A percentile compares a stretch with the other conserved stretches of the same genome.
These are phyloP conservation scores for Apodemia hepburni DNA, from an alignment of 2,888 invertebrate species.

Conservation along the genomic window DNA sequence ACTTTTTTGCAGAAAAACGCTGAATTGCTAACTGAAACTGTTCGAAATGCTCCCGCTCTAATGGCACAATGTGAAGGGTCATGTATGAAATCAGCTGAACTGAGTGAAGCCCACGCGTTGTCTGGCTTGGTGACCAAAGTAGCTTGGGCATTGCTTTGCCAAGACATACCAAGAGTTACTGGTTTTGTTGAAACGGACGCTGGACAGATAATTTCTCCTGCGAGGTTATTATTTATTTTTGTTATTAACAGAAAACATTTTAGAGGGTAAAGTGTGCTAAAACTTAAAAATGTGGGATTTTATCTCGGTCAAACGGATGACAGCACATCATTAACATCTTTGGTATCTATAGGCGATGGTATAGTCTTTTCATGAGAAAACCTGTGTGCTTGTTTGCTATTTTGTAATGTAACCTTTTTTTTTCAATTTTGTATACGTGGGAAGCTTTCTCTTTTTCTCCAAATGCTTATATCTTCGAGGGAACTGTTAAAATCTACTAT, in stretches of 20 bases:
- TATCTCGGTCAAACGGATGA: too few relatives aligned
- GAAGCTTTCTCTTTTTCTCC: too few relatives aligned
- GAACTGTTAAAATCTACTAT: too few relatives aligned
- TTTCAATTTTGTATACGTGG: too few relatives aligned
- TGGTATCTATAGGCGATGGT: too few relatives aligned
- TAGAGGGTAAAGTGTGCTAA: too few relatives aligned
- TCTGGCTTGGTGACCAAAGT: conserved; percentile 61
- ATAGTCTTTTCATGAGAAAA: too few relatives aligned
- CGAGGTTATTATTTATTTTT: conserved; percentile 43
- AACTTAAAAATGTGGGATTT: too few relatives aligned
- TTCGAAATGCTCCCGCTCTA: conserved; percentile 47
- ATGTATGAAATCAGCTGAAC: conserved; percentile 49
- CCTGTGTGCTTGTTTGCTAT: too few relatives aligned
- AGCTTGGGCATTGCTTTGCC: conserved; percentile 57
- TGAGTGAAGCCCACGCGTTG: conserved; percentile 69
- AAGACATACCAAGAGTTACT: conserved; percentile 55
- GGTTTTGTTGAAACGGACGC: conserved; percentile 64
- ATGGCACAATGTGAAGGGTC: conserved; percentile 46
- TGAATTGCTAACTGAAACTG: conserved; percentile 57
- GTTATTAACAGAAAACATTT: neutral
- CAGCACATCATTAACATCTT: too few relatives aligned
- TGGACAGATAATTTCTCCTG: conserved; percentile 58
- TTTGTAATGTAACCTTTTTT: too few relatives aligned
- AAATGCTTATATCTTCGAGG: too few relatives aligned
- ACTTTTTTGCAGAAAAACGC: conserved; percentile 52